phyloP scores from a whole-genome alignment of 2,113 vertebrate genomes.

The Perccottus glenii region DNA sequence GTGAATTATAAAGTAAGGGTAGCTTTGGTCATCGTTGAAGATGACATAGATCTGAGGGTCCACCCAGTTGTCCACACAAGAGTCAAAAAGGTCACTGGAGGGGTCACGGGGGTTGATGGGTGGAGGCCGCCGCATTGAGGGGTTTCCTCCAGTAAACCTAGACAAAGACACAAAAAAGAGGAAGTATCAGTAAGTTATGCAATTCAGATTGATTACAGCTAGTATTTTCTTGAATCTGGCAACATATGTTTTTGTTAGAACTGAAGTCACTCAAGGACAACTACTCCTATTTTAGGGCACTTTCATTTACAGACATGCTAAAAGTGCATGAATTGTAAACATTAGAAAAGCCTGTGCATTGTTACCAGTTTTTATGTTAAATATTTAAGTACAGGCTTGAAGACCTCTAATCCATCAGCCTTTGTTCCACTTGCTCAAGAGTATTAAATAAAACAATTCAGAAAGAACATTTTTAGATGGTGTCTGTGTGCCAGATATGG shows the following conservation, averaged over 20 bases:
- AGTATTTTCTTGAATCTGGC: not conserved
- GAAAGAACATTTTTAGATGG: conserved; percentile 24
- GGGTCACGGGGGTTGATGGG: conserved; percentile 89
- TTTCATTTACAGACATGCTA: conserved; percentile 27
- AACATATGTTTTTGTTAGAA: not conserved
- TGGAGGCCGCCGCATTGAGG: conserved; percentile 94
- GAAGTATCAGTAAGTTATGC: not conserved
- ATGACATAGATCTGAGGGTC: conserved; percentile 99
- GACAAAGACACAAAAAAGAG: conserved; percentile 11
- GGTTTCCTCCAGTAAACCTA: conserved; percentile 92
- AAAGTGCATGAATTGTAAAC: conserved; percentile 15
- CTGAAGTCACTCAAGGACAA: not conserved
- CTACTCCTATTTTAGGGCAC: conserved; percentile 7
- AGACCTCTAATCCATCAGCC: conserved; percentile 46
- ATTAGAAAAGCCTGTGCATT: conserved; percentile 20
- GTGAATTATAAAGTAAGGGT: conserved; percentile 98
- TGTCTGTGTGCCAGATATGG: conserved; percentile 13
- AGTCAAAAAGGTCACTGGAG: conserved; percentile 98
- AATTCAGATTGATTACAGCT: not conserved
- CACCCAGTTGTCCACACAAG: conserved; percentile 97
- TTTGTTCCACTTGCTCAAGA: conserved; percentile 12
- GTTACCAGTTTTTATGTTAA: conserved; percentile 31
- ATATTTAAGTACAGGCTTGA: conserved; percentile 43
- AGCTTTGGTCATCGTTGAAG: conserved; percentile 99
- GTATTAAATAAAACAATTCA: conserved; percentile 50